Conservation (phyloP, 2,888 invertebrate genomes). For the Leptopilina myrica region DNA sequence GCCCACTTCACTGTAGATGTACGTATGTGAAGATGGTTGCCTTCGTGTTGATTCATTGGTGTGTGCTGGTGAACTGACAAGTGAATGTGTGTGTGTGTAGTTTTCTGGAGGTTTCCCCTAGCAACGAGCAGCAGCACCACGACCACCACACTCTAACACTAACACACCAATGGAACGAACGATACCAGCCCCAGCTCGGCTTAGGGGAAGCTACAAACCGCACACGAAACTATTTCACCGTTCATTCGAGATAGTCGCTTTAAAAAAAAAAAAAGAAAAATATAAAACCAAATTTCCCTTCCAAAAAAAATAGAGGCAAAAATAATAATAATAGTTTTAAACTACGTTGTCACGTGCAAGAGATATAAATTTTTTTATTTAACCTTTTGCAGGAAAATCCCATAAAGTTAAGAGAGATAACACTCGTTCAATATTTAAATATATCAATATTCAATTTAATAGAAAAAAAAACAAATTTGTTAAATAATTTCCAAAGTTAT, state of each 20-base stretch:
- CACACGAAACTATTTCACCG: slow-evolving; percentile 66
- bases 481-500: no score
- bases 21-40: slow-evolving; percentile 44
- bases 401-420: background rate
- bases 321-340: slow-evolving; percentile 9
- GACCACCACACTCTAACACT: slow-evolving; percentile 59
- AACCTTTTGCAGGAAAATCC: background rate
- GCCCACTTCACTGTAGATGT: slow-evolving; percentile 52
- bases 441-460: no score
- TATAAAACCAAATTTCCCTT: background rate
- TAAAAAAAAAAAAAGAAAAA: slow-evolving; percentile 16
- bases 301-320: no score
- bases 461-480: background rate
- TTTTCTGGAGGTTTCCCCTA: slow-evolving; percentile 77
- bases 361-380: background rate
- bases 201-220: slow-evolving; percentile 73
- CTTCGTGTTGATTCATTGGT: slow-evolving; percentile 43
- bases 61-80: slow-evolving; percentile 46
- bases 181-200: slow-evolving; percentile 66
- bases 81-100: slow-evolving; percentile 67
- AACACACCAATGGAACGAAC: slow-evolving; percentile 47
- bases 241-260: slow-evolving; percentile 41
- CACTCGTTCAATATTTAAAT: no score
- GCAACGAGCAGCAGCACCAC: slow-evolving; percentile 74
- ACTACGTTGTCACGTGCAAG: background rate